Conservation (phyloP, 2,113 vertebrate genomes). For the Callipepla squamata region DNA sequence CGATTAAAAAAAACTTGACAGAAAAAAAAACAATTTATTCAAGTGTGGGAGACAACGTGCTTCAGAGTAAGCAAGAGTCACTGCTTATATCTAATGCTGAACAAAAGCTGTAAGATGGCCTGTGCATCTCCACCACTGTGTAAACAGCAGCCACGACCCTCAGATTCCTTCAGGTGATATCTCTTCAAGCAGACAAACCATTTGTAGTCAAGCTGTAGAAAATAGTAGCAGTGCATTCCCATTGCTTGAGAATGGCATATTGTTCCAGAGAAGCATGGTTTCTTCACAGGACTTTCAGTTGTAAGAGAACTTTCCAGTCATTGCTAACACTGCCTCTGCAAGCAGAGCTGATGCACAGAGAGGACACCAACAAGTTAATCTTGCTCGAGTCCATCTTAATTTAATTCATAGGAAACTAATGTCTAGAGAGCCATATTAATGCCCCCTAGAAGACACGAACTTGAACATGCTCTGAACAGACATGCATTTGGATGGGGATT, state of each 20-base stretch:
- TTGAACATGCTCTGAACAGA: background rate
- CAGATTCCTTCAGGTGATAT: background rate
- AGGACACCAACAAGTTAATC: fast-evolving
- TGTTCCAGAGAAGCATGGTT: background rate
- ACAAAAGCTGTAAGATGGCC: background rate
- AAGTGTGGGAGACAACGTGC: background rate
- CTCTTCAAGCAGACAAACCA: background rate
- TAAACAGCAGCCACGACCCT: background rate
- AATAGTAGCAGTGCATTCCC: background rate
- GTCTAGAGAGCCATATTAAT: background rate
- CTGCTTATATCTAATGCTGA: background rate
- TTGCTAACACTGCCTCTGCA: background rate
- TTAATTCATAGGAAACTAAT: background rate
- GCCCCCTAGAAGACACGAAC: background rate
- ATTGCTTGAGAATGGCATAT: background rate
- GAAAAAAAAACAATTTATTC: background rate
- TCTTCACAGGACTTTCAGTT: background rate
- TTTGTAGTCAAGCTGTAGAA: background rate
- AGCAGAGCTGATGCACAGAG: background rate
- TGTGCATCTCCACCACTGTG: background rate
- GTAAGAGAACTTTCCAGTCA: background rate
- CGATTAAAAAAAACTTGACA: background rate
- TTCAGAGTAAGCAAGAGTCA: background rate
- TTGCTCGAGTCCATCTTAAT: background rate
- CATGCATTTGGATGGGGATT: background rate